These are phyloP conservation scores for Hydropsyche tenuis DNA, from an alignment of 1,140 invertebrate genomes.

Conservation along the genomic window DNA sequence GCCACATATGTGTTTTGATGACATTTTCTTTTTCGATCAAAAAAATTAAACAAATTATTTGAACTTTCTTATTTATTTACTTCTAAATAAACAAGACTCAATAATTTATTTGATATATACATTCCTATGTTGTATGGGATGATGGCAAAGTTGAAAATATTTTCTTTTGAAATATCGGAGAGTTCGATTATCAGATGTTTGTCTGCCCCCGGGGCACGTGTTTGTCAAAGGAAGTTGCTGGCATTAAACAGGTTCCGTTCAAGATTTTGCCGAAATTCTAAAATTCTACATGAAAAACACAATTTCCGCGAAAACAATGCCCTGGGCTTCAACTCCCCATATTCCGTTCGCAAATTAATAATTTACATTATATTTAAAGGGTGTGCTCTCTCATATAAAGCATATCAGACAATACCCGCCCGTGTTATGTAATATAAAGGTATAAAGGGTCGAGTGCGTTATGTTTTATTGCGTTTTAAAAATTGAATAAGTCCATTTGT, in stretches of 20 bases:
- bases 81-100: no score
- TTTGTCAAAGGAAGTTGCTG: conserved; percentile 22
- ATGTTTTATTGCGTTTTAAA: no score
- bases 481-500: conserved; percentile 11
- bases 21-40: not conserved
- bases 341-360: no score
- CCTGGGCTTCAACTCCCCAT: not conserved
- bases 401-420: no score
- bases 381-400: no score
- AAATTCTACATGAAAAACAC: conserved; percentile 3
- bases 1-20: no score
- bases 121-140: not conserved
- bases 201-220: not conserved
- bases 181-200: conserved; percentile 19
- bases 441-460: no score
- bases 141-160: not conserved
- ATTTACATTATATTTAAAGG: no score
- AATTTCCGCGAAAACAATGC: conserved; percentile 6
- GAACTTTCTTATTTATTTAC: no score
- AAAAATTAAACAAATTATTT: not conserved
- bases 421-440: no score
- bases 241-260: not conserved
- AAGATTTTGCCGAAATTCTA: not conserved
- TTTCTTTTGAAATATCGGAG: conserved; percentile 21
- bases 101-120: no score